Evolutionary conservation across 35 echinoderm and acorn worm species (phyloP).

Genomic region (Amphiura filiformis): DNA sequence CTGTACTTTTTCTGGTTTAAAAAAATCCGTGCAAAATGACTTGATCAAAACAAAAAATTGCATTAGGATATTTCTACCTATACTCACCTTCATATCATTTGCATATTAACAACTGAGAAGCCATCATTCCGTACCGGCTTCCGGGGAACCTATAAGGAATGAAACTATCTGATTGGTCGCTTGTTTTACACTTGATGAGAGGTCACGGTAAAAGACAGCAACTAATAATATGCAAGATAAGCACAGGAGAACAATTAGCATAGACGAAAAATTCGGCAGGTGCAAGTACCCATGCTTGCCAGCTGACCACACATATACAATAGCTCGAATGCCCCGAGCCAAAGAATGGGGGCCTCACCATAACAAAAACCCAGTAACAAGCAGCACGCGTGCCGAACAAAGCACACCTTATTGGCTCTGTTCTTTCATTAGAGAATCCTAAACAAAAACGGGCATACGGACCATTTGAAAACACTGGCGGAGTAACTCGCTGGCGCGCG

Average conservation of each 20-base stretch:
- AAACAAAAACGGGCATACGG: slow-evolving; percentile 1
- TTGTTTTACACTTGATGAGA: background rate
- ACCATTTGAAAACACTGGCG: background rate
- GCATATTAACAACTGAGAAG: background rate
- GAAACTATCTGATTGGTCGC: background rate
- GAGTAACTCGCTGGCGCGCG: background rate
- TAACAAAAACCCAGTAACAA: slow-evolving; percentile 2
- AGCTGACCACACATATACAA: slow-evolving; percentile 52
- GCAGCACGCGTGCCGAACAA: slow-evolving; percentile 45
- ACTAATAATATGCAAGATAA: slow-evolving; percentile 4
- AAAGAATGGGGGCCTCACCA: slow-evolving; percentile 13
- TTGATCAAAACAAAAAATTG: too few relatives aligned
- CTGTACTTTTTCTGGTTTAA: too few relatives aligned
- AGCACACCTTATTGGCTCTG: background rate
- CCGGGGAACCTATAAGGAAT: background rate
- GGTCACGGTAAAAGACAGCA: background rate
- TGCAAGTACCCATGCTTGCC: slow-evolving; percentile 16
- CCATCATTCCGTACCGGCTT: background rate
- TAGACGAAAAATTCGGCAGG: slow-evolving; percentile 29
- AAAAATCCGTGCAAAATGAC: too few relatives aligned
- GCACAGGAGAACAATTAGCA: background rate
- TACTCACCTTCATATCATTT: background rate
- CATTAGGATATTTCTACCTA: too few relatives aligned
- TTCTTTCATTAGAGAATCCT: background rate
- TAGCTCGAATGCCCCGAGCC: slow-evolving; percentile 2